phyloP scores from a whole-genome alignment of 92 coral and sea anemone genomes.

The Epizoanthus scotinus region DNA sequence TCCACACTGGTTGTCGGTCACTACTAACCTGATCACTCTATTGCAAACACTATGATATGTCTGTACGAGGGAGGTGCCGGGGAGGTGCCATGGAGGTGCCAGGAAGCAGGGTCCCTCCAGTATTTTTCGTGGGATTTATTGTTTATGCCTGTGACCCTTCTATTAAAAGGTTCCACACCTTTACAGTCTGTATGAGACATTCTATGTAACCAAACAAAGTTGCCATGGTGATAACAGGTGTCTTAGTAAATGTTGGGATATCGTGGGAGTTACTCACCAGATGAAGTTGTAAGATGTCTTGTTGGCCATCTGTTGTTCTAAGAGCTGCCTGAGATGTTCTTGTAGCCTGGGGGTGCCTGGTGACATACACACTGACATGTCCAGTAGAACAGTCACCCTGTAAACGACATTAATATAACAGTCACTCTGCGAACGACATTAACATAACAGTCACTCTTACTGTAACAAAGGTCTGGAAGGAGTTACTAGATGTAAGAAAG shows the following conservation, averaged over 20 bases:
- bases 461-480: too few relatives aligned
- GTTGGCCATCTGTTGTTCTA: slow-evolving; percentile 99
- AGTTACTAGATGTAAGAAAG: too few relatives aligned
- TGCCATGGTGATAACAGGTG: background rate
- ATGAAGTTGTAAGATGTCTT: slow-evolving; percentile 92
- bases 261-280: slow-evolving; percentile 62
- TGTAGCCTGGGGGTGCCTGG: slow-evolving; percentile 75
- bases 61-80: too few relatives aligned
- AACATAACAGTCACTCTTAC: background rate
- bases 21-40: too few relatives aligned
- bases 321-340: slow-evolving; percentile 76
- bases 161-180: too few relatives aligned
- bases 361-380: slow-evolving; percentile 93
- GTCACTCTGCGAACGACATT: slow-evolving; percentile 66
- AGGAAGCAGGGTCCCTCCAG: too few relatives aligned
- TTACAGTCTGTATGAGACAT: too few relatives aligned
- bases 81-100: too few relatives aligned
- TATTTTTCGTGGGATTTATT: too few relatives aligned
- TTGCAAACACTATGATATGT: too few relatives aligned
- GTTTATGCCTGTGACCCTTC: too few relatives aligned
- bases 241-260: background rate
- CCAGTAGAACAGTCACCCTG: slow-evolving; percentile 90
- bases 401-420: background rate
- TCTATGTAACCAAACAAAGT: background rate
- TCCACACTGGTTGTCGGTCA: too few relatives aligned